These are phyloP conservation scores for Lacerta viridis DNA, from an alignment of 2,797 vertebrate species.

Conservation along the genomic window DNA sequence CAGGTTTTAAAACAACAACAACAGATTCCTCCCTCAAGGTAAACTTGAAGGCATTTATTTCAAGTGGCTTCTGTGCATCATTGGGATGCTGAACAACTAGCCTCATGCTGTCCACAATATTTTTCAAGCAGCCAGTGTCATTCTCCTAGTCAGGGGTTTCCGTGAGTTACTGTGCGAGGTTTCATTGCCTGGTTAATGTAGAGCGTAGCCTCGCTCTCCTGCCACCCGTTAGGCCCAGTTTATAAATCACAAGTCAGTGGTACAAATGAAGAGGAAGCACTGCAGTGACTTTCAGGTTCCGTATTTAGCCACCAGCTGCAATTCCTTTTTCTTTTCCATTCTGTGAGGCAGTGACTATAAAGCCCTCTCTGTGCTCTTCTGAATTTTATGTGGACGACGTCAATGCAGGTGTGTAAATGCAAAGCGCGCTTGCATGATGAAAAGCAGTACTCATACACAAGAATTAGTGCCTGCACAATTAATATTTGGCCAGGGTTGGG, in stretches of 20 bases:
- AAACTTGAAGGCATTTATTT: slow-evolving; percentile 65
- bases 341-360: slow-evolving; percentile 35
- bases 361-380: slow-evolving; percentile 54
- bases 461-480: slow-evolving; percentile 66
- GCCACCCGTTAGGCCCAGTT: slow-evolving; percentile 23
- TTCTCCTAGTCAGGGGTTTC: slow-evolving; percentile 57
- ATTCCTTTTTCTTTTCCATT: slow-evolving; percentile 41
- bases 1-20: slow-evolving; percentile 1
- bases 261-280: slow-evolving; percentile 45
- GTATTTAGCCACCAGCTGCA: slow-evolving; percentile 36
- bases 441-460: slow-evolving; percentile 60
- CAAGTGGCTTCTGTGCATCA: slow-evolving; percentile 54
- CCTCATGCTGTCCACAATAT: slow-evolving; percentile 58
- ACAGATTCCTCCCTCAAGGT: slow-evolving; percentile 32
- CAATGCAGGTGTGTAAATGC: background rate
- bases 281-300: slow-evolving; percentile 50
- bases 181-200: slow-evolving; percentile 52
- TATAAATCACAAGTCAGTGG: slow-evolving; percentile 61
- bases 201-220: slow-evolving; percentile 49
- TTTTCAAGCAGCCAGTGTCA: slow-evolving; percentile 65
- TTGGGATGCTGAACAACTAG: slow-evolving; percentile 65
- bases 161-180: slow-evolving; percentile 59
- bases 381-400: slow-evolving; percentile 19
- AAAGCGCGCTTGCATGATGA: slow-evolving; percentile 54
- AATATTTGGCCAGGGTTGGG: slow-evolving; percentile 59